These are phyloP conservation scores for Acropora yongei DNA, from an alignment of 64 coral and sea anemone genomes.

Conservation along the genomic window DNA sequence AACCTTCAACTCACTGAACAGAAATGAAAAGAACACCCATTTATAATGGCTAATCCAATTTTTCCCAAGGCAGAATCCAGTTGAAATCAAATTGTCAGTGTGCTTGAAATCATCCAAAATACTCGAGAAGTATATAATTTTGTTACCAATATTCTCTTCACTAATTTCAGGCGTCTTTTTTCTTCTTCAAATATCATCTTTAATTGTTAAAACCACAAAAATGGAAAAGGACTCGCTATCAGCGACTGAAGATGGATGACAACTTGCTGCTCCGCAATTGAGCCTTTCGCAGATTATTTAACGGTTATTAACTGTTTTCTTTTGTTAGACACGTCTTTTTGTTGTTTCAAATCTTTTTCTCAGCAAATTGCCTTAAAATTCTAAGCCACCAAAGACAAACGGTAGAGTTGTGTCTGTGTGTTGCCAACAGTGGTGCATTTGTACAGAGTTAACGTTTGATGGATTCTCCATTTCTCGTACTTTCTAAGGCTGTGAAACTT, in stretches of 20 bases:
- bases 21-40: not conserved
- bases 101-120: not conserved
- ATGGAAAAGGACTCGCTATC: not conserved
- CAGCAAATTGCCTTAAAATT: not conserved
- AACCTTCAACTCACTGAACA: too few species aligned
- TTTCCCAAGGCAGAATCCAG: not conserved
- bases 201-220: slow-evolving; percentile 45
- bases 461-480: too few species aligned
- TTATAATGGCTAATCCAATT: not conserved
- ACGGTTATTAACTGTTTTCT: not conserved
- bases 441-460: too few species aligned
- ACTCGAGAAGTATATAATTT: not conserved
- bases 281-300: not conserved
- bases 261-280: not conserved
- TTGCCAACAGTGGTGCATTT: too few species aligned
- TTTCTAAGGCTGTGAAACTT: too few species aligned
- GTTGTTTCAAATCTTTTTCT: not conserved
- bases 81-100: not conserved
- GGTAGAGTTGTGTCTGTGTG: too few species aligned
- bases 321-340: not conserved
- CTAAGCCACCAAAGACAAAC: too few species aligned
- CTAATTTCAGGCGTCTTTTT: not conserved
- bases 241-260: not conserved
- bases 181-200: not conserved
- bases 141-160: not conserved